Conservation (phyloP, 2,797 vertebrate species). For the Lutra lutra region DNA sequence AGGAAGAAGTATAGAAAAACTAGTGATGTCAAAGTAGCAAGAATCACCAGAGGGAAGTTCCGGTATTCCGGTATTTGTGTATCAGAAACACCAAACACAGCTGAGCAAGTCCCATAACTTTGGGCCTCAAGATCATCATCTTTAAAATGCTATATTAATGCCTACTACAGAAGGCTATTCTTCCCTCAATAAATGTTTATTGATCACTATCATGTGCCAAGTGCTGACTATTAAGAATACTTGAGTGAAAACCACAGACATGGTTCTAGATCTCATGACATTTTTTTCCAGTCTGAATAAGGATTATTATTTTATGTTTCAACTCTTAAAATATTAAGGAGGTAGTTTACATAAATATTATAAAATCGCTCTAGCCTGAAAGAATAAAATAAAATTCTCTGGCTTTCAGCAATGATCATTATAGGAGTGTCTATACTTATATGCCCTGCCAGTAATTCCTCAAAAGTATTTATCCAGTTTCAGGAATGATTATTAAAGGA, state of each 20-base stretch:
- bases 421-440: background rate
- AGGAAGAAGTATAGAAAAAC: background rate
- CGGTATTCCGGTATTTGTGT: background rate
- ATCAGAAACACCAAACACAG: background rate
- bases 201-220: background rate
- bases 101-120: background rate
- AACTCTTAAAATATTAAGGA: background rate
- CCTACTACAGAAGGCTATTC: background rate
- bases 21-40: background rate
- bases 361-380: background rate
- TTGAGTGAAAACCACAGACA: background rate
- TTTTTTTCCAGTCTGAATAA: background rate
- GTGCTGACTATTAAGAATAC: background rate
- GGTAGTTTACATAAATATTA: background rate
- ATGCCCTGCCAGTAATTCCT: background rate
- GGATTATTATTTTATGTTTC: background rate
- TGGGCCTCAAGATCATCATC: background rate
- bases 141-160: constrained; percentile 7
- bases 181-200: background rate
- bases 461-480: background rate
- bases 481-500: background rate
- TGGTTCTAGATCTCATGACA: background rate
- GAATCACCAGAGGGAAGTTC: background rate
- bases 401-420: background rate
- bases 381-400: background rate